Evolutionary conservation across 1,140 invertebrate genomes (phyloP).

Genomic region (Drosophila serrata): DNA sequence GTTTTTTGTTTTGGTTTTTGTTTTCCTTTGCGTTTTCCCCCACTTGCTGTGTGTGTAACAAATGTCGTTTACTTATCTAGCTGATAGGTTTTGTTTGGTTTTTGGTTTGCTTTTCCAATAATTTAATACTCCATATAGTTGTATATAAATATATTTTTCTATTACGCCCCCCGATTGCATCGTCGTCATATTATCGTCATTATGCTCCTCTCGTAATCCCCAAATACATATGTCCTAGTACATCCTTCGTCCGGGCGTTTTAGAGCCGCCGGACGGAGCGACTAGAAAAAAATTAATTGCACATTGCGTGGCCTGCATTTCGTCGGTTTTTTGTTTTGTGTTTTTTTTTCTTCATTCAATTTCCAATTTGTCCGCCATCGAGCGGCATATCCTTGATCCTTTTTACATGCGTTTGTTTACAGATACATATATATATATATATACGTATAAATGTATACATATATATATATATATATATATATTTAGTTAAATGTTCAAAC

Average conservation of each 20-base stretch:
- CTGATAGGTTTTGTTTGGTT: constrained; percentile 70
- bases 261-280: constrained; percentile 41
- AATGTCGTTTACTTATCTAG: constrained; percentile 78
- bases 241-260: constrained; percentile 45
- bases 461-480: constrained; percentile 27
- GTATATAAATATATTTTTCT: constrained; percentile 85
- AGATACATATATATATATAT: constrained; percentile 19
- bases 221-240: constrained; percentile 46
- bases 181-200: constrained; percentile 57
- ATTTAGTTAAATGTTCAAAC: constrained; percentile 68
- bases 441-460: too few relatives aligned
- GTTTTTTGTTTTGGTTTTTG: constrained; percentile 21
- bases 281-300: constrained; percentile 82
- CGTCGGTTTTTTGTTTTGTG: constrained; percentile 8
- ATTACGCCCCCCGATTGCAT: constrained; percentile 74
- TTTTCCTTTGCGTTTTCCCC: constrained; percentile 34
- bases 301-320: constrained; percentile 79
- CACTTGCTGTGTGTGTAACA: constrained; percentile 70
- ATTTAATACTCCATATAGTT: constrained; percentile 79
- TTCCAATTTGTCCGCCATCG: constrained; percentile 28
- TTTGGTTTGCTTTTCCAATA: constrained; percentile 73
- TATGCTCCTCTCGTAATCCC: constrained; percentile 21
- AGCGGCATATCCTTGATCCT: constrained; percentile 40
- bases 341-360: constrained; percentile 3
- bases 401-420: constrained; percentile 56